Conservation (phyloP, 2,797 vertebrate species). For the Menidia menidia region DNA sequence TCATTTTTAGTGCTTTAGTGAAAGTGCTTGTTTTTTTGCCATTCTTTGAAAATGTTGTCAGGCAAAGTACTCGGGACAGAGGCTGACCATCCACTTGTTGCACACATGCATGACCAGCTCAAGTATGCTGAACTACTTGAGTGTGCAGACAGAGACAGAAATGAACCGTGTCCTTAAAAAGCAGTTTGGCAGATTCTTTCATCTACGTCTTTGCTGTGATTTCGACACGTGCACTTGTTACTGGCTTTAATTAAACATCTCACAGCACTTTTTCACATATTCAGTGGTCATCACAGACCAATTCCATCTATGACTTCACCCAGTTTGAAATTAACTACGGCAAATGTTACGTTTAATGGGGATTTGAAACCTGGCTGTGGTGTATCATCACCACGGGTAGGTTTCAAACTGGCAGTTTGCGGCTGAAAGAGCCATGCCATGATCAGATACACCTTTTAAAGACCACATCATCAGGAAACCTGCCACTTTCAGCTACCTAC, state of each 20-base stretch:
- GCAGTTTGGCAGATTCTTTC: no score
- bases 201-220: no score
- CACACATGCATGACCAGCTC: no score
- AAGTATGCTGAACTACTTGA: no score
- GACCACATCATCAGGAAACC: constrained; percentile 11
- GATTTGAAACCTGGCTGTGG: constrained; percentile 40
- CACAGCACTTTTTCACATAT: background rate
- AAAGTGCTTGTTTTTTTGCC: background rate
- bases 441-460: constrained; percentile 1
- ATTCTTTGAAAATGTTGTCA: background rate
- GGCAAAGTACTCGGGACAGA: background rate
- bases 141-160: no score
- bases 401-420: constrained; percentile 14
- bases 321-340: no score
- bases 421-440: constrained; percentile 10
- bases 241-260: background rate
- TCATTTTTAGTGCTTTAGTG: background rate
- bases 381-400: constrained; percentile 23
- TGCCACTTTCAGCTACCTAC: constrained; percentile 26
- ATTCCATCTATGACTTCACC: background rate
- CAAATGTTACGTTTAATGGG: background rate
- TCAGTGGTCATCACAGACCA: background rate
- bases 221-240: background rate
- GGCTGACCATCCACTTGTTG: no score
- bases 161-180: no score